Evolutionary conservation across 1,140 invertebrate genomes (phyloP).

Genomic region (Papilio polytes): DNA sequence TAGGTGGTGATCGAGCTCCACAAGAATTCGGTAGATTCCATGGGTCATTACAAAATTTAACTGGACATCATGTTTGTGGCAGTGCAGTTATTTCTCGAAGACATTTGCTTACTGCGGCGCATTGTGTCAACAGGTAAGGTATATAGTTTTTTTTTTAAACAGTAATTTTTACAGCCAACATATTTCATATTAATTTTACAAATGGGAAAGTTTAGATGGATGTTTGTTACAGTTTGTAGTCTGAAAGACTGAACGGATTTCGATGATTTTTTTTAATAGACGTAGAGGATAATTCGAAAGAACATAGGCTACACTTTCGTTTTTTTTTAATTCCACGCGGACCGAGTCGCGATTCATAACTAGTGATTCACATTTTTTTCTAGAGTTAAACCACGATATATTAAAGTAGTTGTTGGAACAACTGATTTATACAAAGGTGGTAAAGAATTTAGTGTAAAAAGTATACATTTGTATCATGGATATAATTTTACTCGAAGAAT

Average conservation of each 20-base stretch:
- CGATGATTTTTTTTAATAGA: too few species aligned
- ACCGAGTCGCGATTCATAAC: too few species aligned
- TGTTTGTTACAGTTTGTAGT: too few species aligned
- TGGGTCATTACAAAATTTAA: conserved; percentile 71
- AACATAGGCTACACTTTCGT: too few species aligned
- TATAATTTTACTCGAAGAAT: conserved; percentile 57
- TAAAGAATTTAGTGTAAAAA: conserved; percentile 50
- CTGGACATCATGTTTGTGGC: conserved; percentile 79
- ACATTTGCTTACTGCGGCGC: conserved; percentile 77
- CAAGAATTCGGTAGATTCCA: conserved; percentile 64
- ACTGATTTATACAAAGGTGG: conserved; percentile 60
- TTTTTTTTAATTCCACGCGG: too few species aligned
- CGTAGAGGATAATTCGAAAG: too few species aligned
- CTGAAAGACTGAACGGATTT: too few species aligned
- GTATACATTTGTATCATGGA: conserved; percentile 57
- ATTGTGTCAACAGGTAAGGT: conserved; percentile 70
- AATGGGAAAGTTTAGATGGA: too few species aligned
- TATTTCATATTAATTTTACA: too few species aligned
- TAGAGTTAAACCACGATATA: conserved; percentile 62
- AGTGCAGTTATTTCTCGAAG: conserved; percentile 73
- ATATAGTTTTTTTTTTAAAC: background rate
- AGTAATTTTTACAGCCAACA: background rate
- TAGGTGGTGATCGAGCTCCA: conserved; percentile 65
- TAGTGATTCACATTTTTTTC: conserved; percentile 46
- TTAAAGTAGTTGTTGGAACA: conserved; percentile 67